These are phyloP conservation scores for Turnix velox DNA, from an alignment of 2,113 vertebrate genomes.

Conservation along the genomic window DNA sequence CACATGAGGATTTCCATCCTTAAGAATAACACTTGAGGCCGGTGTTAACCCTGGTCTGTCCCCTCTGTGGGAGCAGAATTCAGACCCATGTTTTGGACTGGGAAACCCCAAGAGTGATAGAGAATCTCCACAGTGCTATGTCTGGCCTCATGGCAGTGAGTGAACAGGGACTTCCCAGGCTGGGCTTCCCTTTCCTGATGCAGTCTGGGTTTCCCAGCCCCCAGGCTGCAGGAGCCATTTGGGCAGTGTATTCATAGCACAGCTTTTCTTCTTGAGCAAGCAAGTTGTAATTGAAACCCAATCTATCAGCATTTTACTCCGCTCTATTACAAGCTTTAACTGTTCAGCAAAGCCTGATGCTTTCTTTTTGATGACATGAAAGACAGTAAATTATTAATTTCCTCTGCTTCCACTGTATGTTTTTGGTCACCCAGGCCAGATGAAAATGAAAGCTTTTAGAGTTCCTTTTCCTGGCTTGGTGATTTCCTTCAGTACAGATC, in stretches of 20 bases:
- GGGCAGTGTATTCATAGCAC: not conserved
- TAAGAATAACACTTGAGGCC: not conserved
- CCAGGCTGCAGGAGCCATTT: not conserved
- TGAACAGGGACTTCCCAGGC: not conserved
- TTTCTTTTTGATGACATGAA: not conserved
- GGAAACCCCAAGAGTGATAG: not conserved
- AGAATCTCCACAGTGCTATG: not conserved
- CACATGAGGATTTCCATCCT: not conserved
- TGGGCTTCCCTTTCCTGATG: not conserved
- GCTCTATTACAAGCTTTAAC: not conserved
- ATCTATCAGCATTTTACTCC: not conserved
- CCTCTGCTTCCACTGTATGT: not conserved
- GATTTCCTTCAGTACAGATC: not conserved
- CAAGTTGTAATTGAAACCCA: not conserved
- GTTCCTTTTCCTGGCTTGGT: not conserved
- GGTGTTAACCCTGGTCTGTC: not conserved
- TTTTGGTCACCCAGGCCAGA: not conserved
- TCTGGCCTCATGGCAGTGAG: rapidly evolving
- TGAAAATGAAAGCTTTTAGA: not conserved
- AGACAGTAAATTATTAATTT: conserved; percentile 11
- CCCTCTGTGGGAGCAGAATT: not conserved
- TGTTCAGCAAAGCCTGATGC: not conserved
- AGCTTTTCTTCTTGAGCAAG: not conserved
- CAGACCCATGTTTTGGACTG: not conserved
- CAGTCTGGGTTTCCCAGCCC: not conserved